These are phyloP conservation scores for Andrena flavipes DNA, from an alignment of 2,888 invertebrate species.

Conservation along the genomic window DNA sequence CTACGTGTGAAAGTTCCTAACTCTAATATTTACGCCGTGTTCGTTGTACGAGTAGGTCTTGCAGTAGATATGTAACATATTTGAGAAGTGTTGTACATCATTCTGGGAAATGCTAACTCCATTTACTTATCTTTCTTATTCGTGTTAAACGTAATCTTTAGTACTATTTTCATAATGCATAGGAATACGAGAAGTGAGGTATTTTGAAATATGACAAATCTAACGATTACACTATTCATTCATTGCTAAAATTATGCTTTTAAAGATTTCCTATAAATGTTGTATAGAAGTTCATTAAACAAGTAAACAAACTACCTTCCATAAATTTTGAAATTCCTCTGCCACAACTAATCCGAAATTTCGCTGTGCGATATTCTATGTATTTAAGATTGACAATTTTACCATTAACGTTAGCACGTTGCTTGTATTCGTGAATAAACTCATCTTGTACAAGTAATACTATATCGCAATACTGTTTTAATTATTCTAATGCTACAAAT, in stretches of 20 bases:
- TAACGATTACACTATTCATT: constrained; percentile 16
- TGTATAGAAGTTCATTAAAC: constrained; percentile 21
- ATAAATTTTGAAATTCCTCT: constrained; percentile 23
- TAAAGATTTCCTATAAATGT: constrained; percentile 11
- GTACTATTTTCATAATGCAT: constrained; percentile 49
- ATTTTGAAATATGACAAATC: not conserved
- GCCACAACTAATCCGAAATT: constrained; percentile 14
- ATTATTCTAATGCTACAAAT: constrained; percentile 75
- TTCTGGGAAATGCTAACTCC: constrained; percentile 18
- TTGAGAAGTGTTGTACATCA: constrained; percentile 36
- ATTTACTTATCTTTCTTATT: constrained; percentile 46
- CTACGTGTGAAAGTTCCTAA: constrained; percentile 59
- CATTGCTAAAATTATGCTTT: constrained; percentile 14
- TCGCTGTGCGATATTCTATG: constrained; percentile 35
- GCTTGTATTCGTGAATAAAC: constrained; percentile 31
- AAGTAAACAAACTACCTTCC: constrained; percentile 1
- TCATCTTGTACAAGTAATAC: constrained; percentile 18
- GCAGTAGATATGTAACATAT: constrained; percentile 25
- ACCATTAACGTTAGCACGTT: constrained; percentile 23
- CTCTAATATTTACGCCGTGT: constrained; percentile 51
- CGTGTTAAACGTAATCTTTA: constrained; percentile 29
- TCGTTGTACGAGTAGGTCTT: constrained; percentile 48
- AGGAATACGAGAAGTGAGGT: constrained; percentile 23
- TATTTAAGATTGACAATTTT: constrained; percentile 35
- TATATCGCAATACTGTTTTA: constrained; percentile 45